These are phyloP conservation scores for Aquatica leii DNA, from an alignment of 2,888 invertebrate genomes.

Conservation along the genomic window DNA sequence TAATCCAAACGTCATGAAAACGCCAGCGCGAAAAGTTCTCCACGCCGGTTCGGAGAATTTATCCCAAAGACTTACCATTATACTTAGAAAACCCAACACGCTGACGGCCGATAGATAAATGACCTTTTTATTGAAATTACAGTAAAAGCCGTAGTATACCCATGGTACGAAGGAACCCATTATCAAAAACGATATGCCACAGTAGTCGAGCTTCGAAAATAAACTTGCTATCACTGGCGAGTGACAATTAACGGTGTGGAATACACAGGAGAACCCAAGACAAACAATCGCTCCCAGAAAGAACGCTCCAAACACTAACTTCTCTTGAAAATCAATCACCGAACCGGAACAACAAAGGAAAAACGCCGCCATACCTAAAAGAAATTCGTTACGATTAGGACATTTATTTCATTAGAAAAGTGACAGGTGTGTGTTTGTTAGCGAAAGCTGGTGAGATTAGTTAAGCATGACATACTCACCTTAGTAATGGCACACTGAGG, in stretches of 20 bases:
- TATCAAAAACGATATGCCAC: constrained; percentile 96
- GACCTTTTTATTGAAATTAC: constrained; percentile 94
- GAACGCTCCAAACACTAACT: constrained; percentile 94
- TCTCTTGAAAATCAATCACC: constrained; percentile 91
- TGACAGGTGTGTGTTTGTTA: background rate
- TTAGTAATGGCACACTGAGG: too few relatives aligned
- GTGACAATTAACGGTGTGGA: constrained; percentile 98
- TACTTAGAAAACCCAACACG: constrained; percentile 90
- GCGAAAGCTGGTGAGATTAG: background rate
- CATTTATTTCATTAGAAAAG: background rate
- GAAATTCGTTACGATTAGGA: background rate
- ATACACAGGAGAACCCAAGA: constrained; percentile 95
- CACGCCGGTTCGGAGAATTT: constrained; percentile 94
- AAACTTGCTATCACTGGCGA: constrained; percentile 96
- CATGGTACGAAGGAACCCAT: constrained; percentile 99
- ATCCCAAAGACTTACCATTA: constrained; percentile 93
- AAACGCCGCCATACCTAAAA: constrained; percentile 71
- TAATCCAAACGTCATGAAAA: constrained; percentile 96
- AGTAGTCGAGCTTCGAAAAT: constrained; percentile 99
- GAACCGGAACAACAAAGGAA: constrained; percentile 89
- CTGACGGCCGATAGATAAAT: constrained; percentile 87
- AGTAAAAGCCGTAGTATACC: constrained; percentile 99
- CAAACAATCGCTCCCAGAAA: constrained; percentile 97
- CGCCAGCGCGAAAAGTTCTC: constrained; percentile 90
- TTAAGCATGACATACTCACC: background rate